Conservation (phyloP, 2,113 vertebrate genomes). For the Stercorarius parasiticus region DNA sequence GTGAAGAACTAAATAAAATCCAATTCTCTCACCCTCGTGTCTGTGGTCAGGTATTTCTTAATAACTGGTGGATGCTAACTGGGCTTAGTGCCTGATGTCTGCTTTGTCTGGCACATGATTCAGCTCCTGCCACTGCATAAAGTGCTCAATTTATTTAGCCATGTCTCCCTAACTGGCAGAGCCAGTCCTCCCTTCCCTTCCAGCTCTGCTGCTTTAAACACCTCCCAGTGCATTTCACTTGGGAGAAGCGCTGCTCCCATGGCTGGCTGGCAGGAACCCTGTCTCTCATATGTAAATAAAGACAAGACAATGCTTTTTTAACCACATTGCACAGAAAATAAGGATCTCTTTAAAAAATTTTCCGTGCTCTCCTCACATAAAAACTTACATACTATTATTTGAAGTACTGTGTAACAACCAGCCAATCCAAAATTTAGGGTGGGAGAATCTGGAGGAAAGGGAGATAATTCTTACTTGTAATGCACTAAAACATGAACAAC, state of each 20-base stretch:
- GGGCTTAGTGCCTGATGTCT: not conserved
- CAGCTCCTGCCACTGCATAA: not conserved
- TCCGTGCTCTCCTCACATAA: not conserved
- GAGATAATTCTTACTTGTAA: not conserved
- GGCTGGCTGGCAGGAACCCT: not conserved
- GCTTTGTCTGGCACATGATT: conserved; percentile 1
- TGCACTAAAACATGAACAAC: not conserved
- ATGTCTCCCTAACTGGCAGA: not conserved
- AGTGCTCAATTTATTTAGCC: not conserved
- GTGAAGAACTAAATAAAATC: not conserved
- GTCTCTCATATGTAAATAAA: not conserved
- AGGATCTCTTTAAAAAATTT: not conserved
- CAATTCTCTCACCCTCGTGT: not conserved
- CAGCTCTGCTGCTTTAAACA: not conserved
- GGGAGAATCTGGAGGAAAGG: not conserved
- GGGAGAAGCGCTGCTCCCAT: not conserved
- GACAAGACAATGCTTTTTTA: not conserved
- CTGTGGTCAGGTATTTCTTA: not conserved
- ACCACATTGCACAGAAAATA: not conserved
- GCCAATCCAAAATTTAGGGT: not conserved
- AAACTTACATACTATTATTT: not conserved
- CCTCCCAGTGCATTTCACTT: not conserved
- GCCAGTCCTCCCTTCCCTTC: not conserved
- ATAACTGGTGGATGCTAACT: not conserved
- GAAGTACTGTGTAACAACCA: not conserved